Evolutionary conservation across 2,888 invertebrate species (phyloP).

Genomic region (Hyles lineata): DNA sequence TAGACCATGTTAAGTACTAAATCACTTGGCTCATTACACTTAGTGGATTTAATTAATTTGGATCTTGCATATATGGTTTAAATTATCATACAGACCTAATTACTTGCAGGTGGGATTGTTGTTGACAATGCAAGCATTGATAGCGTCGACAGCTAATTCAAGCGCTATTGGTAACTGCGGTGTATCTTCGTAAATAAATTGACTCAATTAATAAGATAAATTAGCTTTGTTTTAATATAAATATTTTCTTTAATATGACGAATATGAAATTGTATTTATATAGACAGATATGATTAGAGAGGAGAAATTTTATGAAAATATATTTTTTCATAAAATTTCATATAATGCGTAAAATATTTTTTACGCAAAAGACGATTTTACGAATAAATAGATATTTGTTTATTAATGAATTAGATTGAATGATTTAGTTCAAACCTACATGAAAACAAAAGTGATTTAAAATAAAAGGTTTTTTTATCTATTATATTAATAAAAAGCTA

Average conservation of each 20-base stretch:
- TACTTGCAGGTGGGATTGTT: conserved; percentile 6
- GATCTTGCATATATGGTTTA: conserved; percentile 6
- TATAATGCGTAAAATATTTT: too few species aligned
- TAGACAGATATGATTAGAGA: too few species aligned
- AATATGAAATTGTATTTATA: too few species aligned
- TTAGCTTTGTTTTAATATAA: background rate
- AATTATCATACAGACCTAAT: conserved; percentile 3
- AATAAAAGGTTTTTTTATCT: too few species aligned
- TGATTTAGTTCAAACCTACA: too few species aligned
- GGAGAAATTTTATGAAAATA: too few species aligned
- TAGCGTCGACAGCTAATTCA: background rate
- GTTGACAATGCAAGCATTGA: conserved; percentile 3
- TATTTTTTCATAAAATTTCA: too few species aligned
- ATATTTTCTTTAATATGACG: background rate
- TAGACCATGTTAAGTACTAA: background rate
- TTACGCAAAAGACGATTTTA: too few species aligned
- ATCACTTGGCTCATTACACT: conserved; percentile 3
- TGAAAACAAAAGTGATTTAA: too few species aligned
- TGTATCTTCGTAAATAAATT: background rate
- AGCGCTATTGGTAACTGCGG: conserved; percentile 3
- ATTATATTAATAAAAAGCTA: too few species aligned
- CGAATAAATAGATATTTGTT: too few species aligned
- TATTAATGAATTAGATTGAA: too few species aligned
- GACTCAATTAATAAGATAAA: background rate
- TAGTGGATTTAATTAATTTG: conserved; percentile 3